Percentiles rank a stretch among this genome's conserved stretches.
Conservation (phyloP, 1,140 invertebrate genomes). For the Lordiphosa clarofinis region DNA sequence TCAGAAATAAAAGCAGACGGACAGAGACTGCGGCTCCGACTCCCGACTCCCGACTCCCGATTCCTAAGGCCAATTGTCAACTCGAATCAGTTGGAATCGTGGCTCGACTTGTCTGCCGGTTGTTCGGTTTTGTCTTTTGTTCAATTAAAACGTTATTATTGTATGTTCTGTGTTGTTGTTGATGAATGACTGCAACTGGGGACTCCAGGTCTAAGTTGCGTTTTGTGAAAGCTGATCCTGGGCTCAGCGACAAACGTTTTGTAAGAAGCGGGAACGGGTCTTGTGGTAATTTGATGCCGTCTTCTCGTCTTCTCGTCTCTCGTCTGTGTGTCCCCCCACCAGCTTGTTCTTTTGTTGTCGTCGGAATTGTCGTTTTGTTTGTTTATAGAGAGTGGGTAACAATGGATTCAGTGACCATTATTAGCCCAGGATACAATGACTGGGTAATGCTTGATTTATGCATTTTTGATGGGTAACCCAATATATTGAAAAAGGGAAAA, state of each 20-base stretch:
- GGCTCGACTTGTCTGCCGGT: slow-evolving; percentile 37
- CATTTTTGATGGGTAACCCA: slow-evolving; percentile 44
- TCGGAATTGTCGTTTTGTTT: slow-evolving; percentile 62
- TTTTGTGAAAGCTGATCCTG: slow-evolving; percentile 72
- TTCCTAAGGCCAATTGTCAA: slow-evolving; percentile 25
- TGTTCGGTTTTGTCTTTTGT: slow-evolving; percentile 47
- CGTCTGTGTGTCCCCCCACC: slow-evolving; percentile 11
- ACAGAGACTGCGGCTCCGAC: too few species aligned
- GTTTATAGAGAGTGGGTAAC: slow-evolving; percentile 51
- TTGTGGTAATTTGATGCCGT: slow-evolving; percentile 59
- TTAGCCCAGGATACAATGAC: slow-evolving; percentile 39
- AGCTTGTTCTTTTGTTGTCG: slow-evolving; percentile 32
- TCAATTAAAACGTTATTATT: slow-evolving; percentile 77
- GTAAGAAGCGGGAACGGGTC: slow-evolving; percentile 42
- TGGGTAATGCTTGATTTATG: slow-evolving; percentile 61
- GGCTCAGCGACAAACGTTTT: slow-evolving; percentile 46
- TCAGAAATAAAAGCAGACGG: slow-evolving; percentile 27
- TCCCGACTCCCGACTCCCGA: slow-evolving; percentile 33
- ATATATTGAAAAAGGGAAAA: too few species aligned
- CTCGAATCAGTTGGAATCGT: slow-evolving; percentile 40
- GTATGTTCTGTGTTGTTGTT: slow-evolving; percentile 36
- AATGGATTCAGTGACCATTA: slow-evolving; percentile 43
- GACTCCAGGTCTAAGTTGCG: slow-evolving; percentile 69
- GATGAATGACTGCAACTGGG: slow-evolving; percentile 36
- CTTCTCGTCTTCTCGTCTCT: slow-evolving; percentile 7